phyloP scores from a whole-genome alignment of 2,113 vertebrate species.

The Chamaetylas fuelleborni region DNA sequence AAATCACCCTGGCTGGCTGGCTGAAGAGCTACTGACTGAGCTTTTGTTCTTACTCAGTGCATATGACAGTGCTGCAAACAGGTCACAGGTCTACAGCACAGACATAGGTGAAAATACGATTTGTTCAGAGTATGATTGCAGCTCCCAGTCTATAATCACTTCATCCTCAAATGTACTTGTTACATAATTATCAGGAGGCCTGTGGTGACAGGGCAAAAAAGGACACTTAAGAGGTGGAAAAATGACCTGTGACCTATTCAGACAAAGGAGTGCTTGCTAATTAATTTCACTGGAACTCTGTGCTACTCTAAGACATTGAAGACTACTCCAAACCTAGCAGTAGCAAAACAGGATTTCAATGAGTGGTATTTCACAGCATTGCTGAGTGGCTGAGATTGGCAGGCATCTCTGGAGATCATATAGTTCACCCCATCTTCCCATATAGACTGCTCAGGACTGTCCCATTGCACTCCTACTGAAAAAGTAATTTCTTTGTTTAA shows the following conservation, averaged over 20 bases:
- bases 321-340: neutral
- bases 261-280: slow-evolving; percentile 21
- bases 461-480: neutral
- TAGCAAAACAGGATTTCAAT: neutral
- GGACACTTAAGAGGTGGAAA: slow-evolving; percentile 16
- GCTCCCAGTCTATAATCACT: slow-evolving; percentile 35
- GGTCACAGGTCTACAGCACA: slow-evolving; percentile 6
- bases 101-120: slow-evolving; percentile 52
- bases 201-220: slow-evolving; percentile 7
- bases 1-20: neutral
- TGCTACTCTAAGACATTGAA: neutral
- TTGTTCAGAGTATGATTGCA: slow-evolving; percentile 33
- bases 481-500: neutral
- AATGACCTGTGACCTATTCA: slow-evolving; percentile 13
- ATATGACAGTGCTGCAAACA: neutral
- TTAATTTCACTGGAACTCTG: slow-evolving; percentile 7
- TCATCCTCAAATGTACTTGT: slow-evolving; percentile 48
- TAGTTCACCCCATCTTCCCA: neutral
- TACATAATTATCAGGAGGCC: slow-evolving; percentile 50
- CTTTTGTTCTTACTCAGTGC: neutral
- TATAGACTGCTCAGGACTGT: neutral
- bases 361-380: neutral
- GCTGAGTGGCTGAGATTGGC: neutral
- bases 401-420: neutral
- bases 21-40: neutral